phyloP scores from a whole-genome alignment of 1,140 invertebrate genomes.

The Zaprionus davidi region DNA sequence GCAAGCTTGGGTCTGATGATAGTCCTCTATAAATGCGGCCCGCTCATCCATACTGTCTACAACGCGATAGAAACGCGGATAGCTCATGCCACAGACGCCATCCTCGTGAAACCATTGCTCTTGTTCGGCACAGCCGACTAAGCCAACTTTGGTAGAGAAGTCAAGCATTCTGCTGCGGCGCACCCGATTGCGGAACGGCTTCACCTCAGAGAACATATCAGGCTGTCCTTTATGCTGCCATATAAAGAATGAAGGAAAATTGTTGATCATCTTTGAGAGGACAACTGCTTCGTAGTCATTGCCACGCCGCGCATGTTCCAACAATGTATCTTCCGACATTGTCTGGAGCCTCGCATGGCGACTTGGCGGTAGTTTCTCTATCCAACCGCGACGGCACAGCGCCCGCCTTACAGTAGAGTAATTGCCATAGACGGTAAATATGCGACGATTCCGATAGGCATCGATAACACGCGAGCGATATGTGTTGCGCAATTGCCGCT shows the following conservation, averaged over 20 bases:
- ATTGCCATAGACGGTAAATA: slow-evolving; percentile 79
- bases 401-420: slow-evolving; percentile 84
- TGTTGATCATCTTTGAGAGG: slow-evolving; percentile 86
- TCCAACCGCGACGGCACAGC: slow-evolving; percentile 86
- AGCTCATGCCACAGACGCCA: slow-evolving; percentile 85
- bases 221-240: slow-evolving; percentile 84
- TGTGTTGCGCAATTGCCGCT: slow-evolving; percentile 61
- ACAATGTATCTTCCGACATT: slow-evolving; percentile 73
- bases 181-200: slow-evolving; percentile 86
- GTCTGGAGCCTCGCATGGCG: slow-evolving; percentile 77
- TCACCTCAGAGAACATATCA: slow-evolving; percentile 78
- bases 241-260: slow-evolving; percentile 86
- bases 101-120: slow-evolving; percentile 87
- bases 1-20: slow-evolving; percentile 92
- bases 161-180: slow-evolving; percentile 84
- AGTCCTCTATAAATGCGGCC: slow-evolving; percentile 85
- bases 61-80: slow-evolving; percentile 86
- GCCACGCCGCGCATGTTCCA: slow-evolving; percentile 70
- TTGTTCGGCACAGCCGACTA: slow-evolving; percentile 86
- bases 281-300: slow-evolving; percentile 83
- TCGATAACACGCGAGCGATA: slow-evolving; percentile 76
- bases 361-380: slow-evolving; percentile 85
- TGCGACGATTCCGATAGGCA: slow-evolving; percentile 76
- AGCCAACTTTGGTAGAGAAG: slow-evolving; percentile 87
- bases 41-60: slow-evolving; percentile 84